phyloP scores from a whole-genome alignment of 2,888 invertebrate species.

The Kuschelorhynchus macadamiae region DNA sequence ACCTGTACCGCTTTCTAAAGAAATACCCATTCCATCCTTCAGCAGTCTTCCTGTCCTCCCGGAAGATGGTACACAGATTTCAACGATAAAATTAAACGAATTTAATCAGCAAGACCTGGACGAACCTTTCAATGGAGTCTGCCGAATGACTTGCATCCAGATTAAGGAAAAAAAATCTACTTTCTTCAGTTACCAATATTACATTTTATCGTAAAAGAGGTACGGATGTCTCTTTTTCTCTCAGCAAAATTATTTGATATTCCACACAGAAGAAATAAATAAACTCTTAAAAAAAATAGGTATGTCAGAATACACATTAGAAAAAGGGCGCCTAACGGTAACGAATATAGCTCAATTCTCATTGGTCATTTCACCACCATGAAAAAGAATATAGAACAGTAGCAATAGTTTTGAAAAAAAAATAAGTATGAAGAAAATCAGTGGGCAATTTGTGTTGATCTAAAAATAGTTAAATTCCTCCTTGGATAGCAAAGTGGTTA shows the following conservation, averaged over 20 bases:
- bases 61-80: slow-evolving; percentile 27
- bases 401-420: slow-evolving; percentile 28
- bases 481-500: slow-evolving; percentile 53
- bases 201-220: slow-evolving; percentile 34
- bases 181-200: slow-evolving; percentile 13
- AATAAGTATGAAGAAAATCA: slow-evolving; percentile 38
- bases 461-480: slow-evolving; percentile 48
- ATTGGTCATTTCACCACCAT: slow-evolving; percentile 41
- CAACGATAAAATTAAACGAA: slow-evolving; percentile 2
- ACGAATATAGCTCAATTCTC: slow-evolving; percentile 40
- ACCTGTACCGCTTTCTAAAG: slow-evolving; percentile 5
- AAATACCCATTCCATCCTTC: slow-evolving; percentile 24
- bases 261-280: slow-evolving; percentile 43
- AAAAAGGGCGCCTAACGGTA: slow-evolving; percentile 47
- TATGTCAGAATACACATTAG: slow-evolving; percentile 41
- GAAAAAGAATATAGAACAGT: slow-evolving; percentile 39
- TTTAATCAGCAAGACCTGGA: slow-evolving; percentile 21
- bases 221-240: slow-evolving; percentile 42
- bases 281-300: slow-evolving; percentile 16
- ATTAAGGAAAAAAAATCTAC: slow-evolving; percentile 20
- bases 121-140: slow-evolving; percentile 20
- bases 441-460: slow-evolving; percentile 39
- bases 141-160: slow-evolving; percentile 12
- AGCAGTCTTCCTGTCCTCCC: slow-evolving; percentile 17
- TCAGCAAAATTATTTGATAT: slow-evolving; percentile 43